A percentile compares a stretch with the other conserved stretches of the same genome.
Conservation (phyloP, 1,140 invertebrate genomes). For the Homarus americanus region DNA sequence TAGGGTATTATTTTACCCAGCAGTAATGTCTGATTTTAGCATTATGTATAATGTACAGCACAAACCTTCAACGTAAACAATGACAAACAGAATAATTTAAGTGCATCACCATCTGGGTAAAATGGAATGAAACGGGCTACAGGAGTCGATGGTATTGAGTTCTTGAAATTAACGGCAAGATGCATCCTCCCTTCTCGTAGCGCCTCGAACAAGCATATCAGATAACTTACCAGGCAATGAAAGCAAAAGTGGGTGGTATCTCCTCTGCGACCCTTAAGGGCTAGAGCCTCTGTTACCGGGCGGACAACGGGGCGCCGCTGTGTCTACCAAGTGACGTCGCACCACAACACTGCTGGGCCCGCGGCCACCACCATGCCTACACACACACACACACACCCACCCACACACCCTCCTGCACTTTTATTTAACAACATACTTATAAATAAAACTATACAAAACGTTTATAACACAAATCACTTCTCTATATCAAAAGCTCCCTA, state of each 20-base stretch:
- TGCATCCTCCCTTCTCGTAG: not conserved
- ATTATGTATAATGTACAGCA: no score
- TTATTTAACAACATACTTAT: no score
- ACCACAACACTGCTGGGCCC: not conserved
- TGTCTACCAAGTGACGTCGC: conserved; percentile 11
- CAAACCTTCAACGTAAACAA: no score
- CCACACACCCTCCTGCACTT: no score
- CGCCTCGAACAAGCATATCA: not conserved
- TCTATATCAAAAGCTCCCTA: no score
- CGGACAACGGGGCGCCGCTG: not conserved
- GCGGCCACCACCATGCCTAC: not conserved
- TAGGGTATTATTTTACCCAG: not conserved
- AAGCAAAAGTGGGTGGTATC: not conserved
- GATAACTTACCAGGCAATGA: not conserved
- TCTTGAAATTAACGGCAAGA: not conserved
- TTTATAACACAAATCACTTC: no score
- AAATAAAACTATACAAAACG: no score
- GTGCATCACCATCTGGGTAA: not conserved
- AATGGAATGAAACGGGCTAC: not conserved
- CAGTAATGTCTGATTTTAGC: no score
- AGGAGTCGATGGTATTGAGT: not conserved
- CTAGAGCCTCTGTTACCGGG: not conserved
- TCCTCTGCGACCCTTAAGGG: conserved; percentile 3
- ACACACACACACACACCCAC: no score
- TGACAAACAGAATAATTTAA: not conserved